A percentile compares a stretch with the other conserved stretches of the same genome.
Evolutionary conservation across 1,140 invertebrate species (phyloP).

Genomic region (Phymastichus coffea): DNA sequence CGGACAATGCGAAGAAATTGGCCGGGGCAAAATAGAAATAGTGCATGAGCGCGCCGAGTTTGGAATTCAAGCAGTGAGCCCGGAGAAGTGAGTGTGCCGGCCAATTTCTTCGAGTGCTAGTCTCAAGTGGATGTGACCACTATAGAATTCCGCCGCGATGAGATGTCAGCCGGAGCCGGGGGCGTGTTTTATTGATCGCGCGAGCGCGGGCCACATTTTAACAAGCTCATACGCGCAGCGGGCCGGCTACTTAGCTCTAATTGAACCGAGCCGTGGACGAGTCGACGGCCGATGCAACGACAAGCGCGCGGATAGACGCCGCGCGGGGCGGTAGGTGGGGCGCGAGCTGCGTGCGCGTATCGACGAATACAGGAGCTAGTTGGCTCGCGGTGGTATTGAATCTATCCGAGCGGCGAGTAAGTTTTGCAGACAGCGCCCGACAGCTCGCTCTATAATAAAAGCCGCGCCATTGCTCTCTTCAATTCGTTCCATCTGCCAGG

Average conservation of each 20-base stretch:
- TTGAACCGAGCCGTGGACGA: background rate
- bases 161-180: constrained; percentile 46
- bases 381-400: no score
- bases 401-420: no score
- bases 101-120: constrained; percentile 53
- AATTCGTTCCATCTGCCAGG: background rate
- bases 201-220: no score
- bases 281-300: background rate
- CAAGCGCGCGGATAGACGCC: background rate
- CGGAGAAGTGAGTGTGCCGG: no score
- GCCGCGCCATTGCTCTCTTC: background rate
- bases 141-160: constrained; percentile 43
- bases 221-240: no score
- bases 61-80: no score
- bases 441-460: background rate
- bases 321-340: background rate
- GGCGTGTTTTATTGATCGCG: no score
- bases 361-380: no score
- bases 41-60: no score
- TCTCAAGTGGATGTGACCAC: constrained; percentile 34
- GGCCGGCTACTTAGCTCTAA: constrained; percentile 32
- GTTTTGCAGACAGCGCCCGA: background rate
- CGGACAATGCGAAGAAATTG: no score
- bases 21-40: no score
- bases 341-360: background rate